These are phyloP conservation scores for Phycodurus eques DNA, from an alignment of 2,113 vertebrate genomes.

Conservation along the genomic window DNA sequence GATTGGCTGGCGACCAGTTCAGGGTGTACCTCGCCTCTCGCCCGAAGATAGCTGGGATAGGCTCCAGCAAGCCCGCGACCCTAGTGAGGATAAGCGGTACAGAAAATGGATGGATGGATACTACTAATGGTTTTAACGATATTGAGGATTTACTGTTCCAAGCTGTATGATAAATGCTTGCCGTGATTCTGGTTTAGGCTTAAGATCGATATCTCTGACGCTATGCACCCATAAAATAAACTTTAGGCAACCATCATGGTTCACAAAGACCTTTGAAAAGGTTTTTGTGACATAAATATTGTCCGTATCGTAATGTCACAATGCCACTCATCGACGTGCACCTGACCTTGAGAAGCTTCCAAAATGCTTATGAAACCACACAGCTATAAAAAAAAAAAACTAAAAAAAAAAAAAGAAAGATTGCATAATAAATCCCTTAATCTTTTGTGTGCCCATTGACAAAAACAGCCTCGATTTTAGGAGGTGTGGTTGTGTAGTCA, in stretches of 20 bases:
- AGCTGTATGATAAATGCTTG: background rate
- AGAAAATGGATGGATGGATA: too few species aligned
- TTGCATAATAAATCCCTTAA: constrained; percentile 3
- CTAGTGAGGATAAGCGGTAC: too few species aligned
- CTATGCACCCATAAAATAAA: background rate
- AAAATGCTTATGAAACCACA: background rate
- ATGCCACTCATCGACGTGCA: constrained; percentile 5
- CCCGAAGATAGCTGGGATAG: too few species aligned
- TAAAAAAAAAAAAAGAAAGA: background rate
- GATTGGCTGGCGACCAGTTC: too few species aligned
- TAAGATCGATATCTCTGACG: background rate
- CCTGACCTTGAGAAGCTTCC: background rate
- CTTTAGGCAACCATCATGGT: background rate
- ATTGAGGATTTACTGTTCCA: background rate
- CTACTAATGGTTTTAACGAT: background rate
- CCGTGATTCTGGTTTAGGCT: background rate
- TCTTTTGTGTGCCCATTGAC: constrained; percentile 2
- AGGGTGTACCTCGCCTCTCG: too few species aligned
- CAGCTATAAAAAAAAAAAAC: background rate
- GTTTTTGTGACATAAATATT: background rate
- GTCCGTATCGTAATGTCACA: background rate
- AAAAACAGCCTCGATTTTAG: background rate
- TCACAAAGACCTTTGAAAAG: constrained; percentile 7
- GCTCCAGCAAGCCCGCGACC: too few species aligned
- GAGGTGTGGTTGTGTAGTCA: constrained; percentile 33